These are phyloP conservation scores for Lithobates pipiens DNA, from an alignment of 2,797 vertebrate genomes.

Conservation along the genomic window DNA sequence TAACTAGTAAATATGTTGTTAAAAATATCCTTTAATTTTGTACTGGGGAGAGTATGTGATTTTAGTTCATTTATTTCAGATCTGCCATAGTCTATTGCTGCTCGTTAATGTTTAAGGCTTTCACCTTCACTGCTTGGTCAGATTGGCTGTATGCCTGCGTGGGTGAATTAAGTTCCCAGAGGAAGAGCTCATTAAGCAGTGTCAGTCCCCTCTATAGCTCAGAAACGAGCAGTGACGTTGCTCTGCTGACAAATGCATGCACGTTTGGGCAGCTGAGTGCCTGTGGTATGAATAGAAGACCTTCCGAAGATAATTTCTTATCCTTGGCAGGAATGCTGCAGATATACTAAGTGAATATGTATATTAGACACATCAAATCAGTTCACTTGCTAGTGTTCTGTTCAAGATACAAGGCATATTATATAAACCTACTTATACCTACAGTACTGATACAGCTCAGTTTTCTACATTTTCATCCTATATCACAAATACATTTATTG, in stretches of 20 bases:
- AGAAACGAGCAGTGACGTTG: constrained; percentile 45
- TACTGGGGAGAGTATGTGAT: constrained; percentile 1
- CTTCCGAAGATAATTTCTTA: constrained; percentile 22
- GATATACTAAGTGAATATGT: neutral
- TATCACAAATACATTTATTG: too few species aligned
- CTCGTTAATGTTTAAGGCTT: constrained; percentile 54
- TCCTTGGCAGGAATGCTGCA: neutral
- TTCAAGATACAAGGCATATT: too few species aligned
- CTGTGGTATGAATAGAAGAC: constrained; percentile 21
- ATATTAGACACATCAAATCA: neutral
- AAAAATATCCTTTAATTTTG: constrained; percentile 18
- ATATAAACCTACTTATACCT: too few species aligned
- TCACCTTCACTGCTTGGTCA: constrained; percentile 54
- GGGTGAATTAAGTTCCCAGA: constrained; percentile 52
- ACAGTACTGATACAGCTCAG: too few species aligned
- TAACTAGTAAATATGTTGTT: constrained; percentile 25
- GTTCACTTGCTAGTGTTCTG: too few species aligned
- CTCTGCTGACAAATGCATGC: constrained; percentile 13
- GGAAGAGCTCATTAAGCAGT: constrained; percentile 58
- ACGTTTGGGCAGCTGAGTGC: constrained; percentile 4
- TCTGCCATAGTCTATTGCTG: constrained; percentile 42
- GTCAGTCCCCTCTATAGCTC: constrained; percentile 45
- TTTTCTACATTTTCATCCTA: too few species aligned
- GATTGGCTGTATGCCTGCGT: constrained; percentile 46
- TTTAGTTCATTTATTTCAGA: constrained; percentile 25